phyloP scores from a whole-genome alignment of 2,888 invertebrate species.

The Drosophila cyrtoloma region DNA sequence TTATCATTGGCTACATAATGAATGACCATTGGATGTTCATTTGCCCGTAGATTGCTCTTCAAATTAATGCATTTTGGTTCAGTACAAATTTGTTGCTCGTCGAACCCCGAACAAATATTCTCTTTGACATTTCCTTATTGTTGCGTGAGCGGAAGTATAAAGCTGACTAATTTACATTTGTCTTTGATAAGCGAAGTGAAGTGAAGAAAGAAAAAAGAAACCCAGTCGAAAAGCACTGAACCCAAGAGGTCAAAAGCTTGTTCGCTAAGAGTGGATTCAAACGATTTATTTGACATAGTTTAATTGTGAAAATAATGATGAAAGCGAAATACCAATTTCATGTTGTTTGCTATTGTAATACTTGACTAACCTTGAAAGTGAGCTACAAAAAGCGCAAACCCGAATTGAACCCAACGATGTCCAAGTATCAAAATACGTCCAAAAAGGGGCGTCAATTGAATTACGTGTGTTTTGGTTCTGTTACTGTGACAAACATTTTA shows the following conservation, averaged over 20 bases:
- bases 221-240: conserved; percentile 2
- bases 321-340: not conserved
- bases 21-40: conserved; percentile 52
- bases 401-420: conserved; percentile 44
- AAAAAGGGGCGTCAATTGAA: conserved; percentile 68
- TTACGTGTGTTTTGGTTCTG: conserved; percentile 37
- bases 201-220: conserved; percentile 20
- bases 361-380: conserved; percentile 56
- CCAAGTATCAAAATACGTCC: conserved; percentile 6
- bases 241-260: not conserved
- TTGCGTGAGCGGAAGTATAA: conserved; percentile 67
- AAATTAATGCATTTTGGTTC: conserved; percentile 50
- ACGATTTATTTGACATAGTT: not conserved
- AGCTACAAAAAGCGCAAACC: conserved; percentile 9
- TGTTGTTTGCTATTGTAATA: not conserved
- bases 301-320: conserved; percentile 1
- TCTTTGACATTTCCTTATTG: conserved; percentile 22
- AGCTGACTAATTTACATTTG: conserved; percentile 35
- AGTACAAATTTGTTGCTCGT: conserved; percentile 64
- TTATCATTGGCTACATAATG: conserved; percentile 42
- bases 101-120: conserved; percentile 39
- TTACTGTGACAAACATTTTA: conserved; percentile 20
- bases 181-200: conserved; percentile 44
- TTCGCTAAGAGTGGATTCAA: not conserved
- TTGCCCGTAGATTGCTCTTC: conserved; percentile 36